These are phyloP conservation scores for Oriolus oriolus DNA, from an alignment of 2,113 vertebrate species.

Conservation along the genomic window DNA sequence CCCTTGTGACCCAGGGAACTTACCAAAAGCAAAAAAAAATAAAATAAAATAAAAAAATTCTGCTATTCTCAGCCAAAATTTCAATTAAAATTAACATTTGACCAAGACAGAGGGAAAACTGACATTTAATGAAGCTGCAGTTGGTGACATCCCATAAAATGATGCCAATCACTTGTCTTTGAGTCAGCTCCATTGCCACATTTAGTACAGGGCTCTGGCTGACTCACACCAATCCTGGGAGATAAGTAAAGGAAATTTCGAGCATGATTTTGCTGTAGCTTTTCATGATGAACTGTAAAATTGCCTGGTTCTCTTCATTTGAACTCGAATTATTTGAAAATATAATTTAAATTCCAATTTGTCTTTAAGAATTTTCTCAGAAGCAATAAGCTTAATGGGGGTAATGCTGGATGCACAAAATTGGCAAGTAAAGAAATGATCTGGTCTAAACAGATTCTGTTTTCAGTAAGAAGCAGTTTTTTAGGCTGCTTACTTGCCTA, in stretches of 20 bases:
- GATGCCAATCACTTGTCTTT: background rate
- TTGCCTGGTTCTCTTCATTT: background rate
- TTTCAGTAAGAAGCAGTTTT: background rate
- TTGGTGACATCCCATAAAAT: background rate
- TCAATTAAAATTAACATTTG: background rate
- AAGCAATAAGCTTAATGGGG: background rate
- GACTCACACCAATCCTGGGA: background rate
- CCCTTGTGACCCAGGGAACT: background rate
- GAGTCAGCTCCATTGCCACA: background rate
- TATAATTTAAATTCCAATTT: background rate
- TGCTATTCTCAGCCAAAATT: background rate
- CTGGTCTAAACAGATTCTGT: background rate
- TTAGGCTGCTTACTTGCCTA: background rate
- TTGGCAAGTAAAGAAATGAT: background rate
- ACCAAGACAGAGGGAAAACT: background rate
- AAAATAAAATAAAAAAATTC: too few species aligned
- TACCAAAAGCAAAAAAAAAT: background rate
- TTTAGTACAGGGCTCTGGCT: background rate
- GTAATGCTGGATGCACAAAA: background rate
- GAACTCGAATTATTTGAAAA: background rate
- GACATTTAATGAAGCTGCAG: background rate
- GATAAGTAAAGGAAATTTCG: background rate
- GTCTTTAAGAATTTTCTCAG: background rate
- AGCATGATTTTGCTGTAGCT: background rate
- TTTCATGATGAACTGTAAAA: background rate